Base-by-base conservation (phyloP, 2,797 vertebrate species). In the Hydrolagus colliei region DNA sequence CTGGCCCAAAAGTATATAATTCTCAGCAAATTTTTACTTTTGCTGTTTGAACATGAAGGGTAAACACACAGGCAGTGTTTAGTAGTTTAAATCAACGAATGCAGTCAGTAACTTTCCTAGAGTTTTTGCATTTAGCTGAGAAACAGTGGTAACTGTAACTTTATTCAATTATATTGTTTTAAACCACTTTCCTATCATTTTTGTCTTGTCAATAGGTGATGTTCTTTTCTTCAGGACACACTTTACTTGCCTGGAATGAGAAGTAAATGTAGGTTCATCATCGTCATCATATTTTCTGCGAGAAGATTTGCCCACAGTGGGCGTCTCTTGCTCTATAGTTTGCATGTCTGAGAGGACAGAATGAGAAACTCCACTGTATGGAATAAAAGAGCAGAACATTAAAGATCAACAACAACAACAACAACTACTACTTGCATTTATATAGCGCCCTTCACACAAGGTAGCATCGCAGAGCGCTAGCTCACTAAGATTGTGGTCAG, bases 301-400 rank as follows among this genome's bases (percentile, higher is more conserved):
- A 87, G 88, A 88, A 0, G 90, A 88, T 87, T 95, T 96, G 1
- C 89, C 74, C 82, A 89, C 22, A 7, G 88, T 80, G 0, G 97
- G 96, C 0, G 89, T 93, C 88, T 98, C 97, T 91, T 99, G 98
- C 89, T 98, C 94, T 86, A 98, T 99, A 4, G 93, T 97, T 87
- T 97, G 96, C 97, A 99, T 96, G 88, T 98, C 97, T 0, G 96
- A 94, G 2, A 92, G 88, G 32, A 97, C 96, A 0, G 98, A 99
- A 88, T 99, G 98, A 72, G 98, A 98, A 89, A 99, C 93, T 20
- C 94, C 96, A 85, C 97, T 98, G 85, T 22, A 80, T 80, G 73
- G 62, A 84, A 75, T 87, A 63, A 87, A 75, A 18, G 35, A 84
- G 65, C 16, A 84, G 32, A 84, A 68, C 52, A 68, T 80, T 63